Evolutionary conservation across 2,797 vertebrate genomes (phyloP).

Genomic region (Phaenicophaeus curvirostris): DNA sequence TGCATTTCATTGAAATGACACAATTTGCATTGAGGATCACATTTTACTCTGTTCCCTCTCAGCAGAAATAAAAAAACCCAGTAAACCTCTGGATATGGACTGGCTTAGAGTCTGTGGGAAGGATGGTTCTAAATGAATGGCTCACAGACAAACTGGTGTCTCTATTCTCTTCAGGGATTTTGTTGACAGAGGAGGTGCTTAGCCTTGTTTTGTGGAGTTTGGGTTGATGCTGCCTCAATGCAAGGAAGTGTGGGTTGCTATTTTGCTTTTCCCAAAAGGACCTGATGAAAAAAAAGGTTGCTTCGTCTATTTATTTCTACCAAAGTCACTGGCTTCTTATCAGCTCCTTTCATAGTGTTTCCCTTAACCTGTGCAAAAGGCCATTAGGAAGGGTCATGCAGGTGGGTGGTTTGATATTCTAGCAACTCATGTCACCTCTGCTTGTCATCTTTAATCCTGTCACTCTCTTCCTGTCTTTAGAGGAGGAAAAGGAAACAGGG

Average conservation of each 20-base stretch:
- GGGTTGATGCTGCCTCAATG: background rate
- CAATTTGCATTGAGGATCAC: background rate
- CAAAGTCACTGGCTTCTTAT: background rate
- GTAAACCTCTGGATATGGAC: background rate
- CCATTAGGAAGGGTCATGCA: background rate
- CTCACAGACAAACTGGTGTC: background rate
- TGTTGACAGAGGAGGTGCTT: background rate
- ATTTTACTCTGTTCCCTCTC: background rate
- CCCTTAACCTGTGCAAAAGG: background rate
- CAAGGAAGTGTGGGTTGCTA: background rate
- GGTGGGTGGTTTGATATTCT: background rate
- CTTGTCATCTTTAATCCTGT: background rate
- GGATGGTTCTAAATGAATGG: background rate
- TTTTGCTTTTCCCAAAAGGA: background rate
- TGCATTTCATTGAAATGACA: background rate
- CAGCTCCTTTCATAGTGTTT: background rate
- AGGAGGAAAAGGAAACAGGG: background rate
- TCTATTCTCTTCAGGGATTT: background rate
- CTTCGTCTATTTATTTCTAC: background rate
- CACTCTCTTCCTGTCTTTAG: background rate
- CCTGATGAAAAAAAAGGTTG: background rate
- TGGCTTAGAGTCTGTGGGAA: background rate
- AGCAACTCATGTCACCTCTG: background rate
- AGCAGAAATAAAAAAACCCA: too few relatives aligned
- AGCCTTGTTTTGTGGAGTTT: background rate